Percentiles rank a stretch among this genome's conserved stretches.
These are phyloP conservation scores for Serrognathus titanus DNA, from an alignment of 2,888 invertebrate species.

Conservation along the genomic window DNA sequence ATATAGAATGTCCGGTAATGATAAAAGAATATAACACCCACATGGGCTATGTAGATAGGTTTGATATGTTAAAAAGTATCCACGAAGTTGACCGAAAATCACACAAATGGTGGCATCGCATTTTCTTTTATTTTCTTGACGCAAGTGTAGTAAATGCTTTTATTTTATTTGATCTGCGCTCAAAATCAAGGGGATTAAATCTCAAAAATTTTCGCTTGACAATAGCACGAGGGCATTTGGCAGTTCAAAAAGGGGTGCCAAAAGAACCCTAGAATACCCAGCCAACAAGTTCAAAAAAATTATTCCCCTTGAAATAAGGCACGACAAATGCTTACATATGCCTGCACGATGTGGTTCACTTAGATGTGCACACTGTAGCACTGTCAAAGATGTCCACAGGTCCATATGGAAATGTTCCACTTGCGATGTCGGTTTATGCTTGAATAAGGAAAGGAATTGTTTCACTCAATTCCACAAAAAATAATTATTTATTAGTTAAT, in stretches of 20 bases:
- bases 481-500: no score
- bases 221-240: background rate
- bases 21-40: constrained; percentile 22
- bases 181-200: background rate
- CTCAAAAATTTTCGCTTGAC: no score
- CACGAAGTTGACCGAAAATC: constrained; percentile 21
- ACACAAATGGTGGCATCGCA: constrained; percentile 24
- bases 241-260: background rate
- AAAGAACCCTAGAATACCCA: background rate
- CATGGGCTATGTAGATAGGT: constrained; percentile 23
- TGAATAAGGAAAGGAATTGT: background rate
- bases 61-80: constrained; percentile 20
- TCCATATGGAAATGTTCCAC: background rate
- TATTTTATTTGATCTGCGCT: constrained; percentile 16
- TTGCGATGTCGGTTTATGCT: background rate
- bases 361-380: background rate
- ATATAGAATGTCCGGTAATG: constrained; percentile 19
- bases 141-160: constrained; percentile 15
- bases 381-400: background rate
- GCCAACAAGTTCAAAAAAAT: background rate
- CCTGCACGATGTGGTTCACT: background rate
- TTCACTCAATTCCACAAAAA: background rate
- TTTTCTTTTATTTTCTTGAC: constrained; percentile 16
- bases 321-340: background rate
- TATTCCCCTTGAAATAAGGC: background rate